phyloP scores from a whole-genome alignment of 2,113 vertebrate genomes.

The Notarius quadriscutis region DNA sequence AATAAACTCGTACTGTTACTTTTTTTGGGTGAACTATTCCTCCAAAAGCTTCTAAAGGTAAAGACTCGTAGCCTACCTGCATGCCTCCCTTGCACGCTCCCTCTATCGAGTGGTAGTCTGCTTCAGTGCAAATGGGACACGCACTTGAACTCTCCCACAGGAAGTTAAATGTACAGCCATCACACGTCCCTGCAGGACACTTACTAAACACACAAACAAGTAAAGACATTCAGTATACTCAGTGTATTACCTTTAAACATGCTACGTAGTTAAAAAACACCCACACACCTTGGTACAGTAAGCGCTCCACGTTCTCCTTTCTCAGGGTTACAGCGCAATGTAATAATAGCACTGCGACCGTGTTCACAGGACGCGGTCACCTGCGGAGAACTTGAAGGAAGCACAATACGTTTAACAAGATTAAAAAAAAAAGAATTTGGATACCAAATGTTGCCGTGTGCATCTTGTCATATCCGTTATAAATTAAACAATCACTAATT shows the following conservation, averaged over 20 bases:
- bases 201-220: conserved; percentile 66
- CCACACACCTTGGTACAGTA: conserved; percentile 84
- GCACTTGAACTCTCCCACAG: conserved; percentile 92
- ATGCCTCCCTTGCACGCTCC: conserved; percentile 88
- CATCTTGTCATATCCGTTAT: background rate
- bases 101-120: conserved; percentile 91
- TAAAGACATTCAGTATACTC: background rate
- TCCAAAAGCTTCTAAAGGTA: background rate
- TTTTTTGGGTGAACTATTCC: background rate
- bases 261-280: background rate
- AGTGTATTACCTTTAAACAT: background rate
- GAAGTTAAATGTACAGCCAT: conserved; percentile 91
- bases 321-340: conserved; percentile 83
- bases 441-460: background rate
- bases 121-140: conserved; percentile 87
- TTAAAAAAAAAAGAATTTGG: background rate
- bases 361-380: conserved; percentile 84
- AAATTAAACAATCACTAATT: background rate
- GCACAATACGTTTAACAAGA: background rate
- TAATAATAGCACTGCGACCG: conserved; percentile 86
- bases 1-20: background rate
- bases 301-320: conserved; percentile 81
- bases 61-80: conserved; percentile 76
- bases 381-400: conserved; percentile 81
- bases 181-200: conserved; percentile 92